Evolutionary conservation across 2,113 vertebrate species (phyloP).

Genomic region (Alexandromys fortis): DNA sequence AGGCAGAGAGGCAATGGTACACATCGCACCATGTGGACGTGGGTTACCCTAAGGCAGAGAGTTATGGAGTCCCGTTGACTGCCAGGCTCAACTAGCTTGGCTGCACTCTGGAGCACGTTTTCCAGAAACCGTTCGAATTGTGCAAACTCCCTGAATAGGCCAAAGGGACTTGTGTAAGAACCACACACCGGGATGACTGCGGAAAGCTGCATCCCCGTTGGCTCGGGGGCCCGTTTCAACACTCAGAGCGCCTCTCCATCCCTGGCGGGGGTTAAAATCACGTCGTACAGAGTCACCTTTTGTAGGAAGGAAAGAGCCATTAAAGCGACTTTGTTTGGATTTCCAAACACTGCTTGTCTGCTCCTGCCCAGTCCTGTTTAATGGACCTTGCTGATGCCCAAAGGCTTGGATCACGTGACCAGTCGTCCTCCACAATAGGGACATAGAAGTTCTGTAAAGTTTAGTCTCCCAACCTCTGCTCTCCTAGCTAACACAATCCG

Average conservation of each 20-base stretch:
- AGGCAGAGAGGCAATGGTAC: too few relatives aligned
- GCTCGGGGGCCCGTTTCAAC: slow-evolving; percentile 13
- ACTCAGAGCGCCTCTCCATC: neutral
- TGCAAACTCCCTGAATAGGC: slow-evolving; percentile 17
- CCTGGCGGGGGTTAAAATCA: neutral
- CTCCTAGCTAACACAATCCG: neutral
- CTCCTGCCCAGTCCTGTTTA: neutral
- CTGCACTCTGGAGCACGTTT: neutral
- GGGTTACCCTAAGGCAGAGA: neutral
- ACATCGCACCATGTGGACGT: neutral
- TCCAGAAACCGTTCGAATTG: neutral
- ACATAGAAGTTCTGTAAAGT: neutral
- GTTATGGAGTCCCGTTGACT: neutral
- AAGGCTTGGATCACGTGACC: neutral
- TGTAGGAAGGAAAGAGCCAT: neutral
- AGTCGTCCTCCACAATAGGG: neutral
- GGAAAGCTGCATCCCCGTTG: neutral
- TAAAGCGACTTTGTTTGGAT: neutral
- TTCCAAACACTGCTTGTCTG: slow-evolving; percentile 37
- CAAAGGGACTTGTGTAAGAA: slow-evolving; percentile 50
- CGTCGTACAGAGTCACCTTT: neutral
- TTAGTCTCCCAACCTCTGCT: neutral
- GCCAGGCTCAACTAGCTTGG: neutral
- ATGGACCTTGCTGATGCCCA: neutral
- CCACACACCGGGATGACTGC: neutral